Base-by-base conservation (phyloP, 2,888 invertebrate species). In the Scaptomyza polygonia region DNA sequence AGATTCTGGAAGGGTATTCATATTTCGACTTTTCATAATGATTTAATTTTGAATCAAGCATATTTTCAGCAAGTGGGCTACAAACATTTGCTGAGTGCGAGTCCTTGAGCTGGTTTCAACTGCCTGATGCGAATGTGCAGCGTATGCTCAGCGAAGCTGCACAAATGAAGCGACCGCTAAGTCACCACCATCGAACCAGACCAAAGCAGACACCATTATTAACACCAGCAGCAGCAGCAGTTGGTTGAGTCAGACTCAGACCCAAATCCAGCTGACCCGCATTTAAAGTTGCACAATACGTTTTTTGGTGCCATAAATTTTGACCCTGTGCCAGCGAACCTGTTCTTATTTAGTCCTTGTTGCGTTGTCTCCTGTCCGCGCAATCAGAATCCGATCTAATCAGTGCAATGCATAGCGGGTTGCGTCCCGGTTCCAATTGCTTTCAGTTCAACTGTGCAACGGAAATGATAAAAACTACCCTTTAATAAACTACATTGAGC, bases 381-480 rank as follows among this genome's bases (percentile, higher is more conserved):
- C 72, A 86, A 86, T 88, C 87, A 73, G 82, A 71, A 79, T 79
- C 77, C 55, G 72, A 87, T 88, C 86, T 88, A 89, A 88, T 89
- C 87, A 84, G 76, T 72, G 72, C 53, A 69, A 57, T 65, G 71
- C 68, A 85, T 79, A 73, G 86, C 81, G 82, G 74, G 27, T 51
- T 44, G 70, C 36, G 56, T 62, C 66, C 74, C 56, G 65, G 57
- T 84, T 82, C 83, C 83, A 76, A 87, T 85, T 82, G 72, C 67
- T 39, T 32, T 32, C 49, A 73, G 67, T 80, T 76, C 78, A 74
- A 88, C 88, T 86, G 83, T 74, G 86, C 82, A 71, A 64, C 72
- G 79, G 72, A 78, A 86, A 89, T 88, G 85, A 85, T 89, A 85
- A 89, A 90, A 91, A 90, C 91, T 91, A 92, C 90, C 91, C 91